phyloP scores from a whole-genome alignment of 2,797 vertebrate species.

The Liasis olivaceus region DNA sequence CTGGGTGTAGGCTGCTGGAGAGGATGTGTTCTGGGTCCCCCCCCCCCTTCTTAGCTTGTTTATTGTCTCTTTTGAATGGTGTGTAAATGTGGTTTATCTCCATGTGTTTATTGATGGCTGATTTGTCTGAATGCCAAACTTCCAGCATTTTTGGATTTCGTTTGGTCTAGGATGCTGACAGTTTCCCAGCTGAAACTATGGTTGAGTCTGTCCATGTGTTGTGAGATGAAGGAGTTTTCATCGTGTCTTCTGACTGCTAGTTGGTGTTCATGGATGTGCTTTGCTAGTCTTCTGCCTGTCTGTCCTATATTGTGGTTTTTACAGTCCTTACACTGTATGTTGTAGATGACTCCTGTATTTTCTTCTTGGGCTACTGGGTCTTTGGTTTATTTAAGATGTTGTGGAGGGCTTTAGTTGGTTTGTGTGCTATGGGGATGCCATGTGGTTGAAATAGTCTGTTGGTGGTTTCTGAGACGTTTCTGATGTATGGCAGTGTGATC shows the following conservation, averaged over 20 bases:
- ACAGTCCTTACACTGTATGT: too few relatives aligned
- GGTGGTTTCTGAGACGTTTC: too few relatives aligned
- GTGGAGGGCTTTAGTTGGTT: too few relatives aligned
- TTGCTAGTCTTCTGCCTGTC: neutral
- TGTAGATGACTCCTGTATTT: too few relatives aligned
- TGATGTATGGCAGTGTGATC: too few relatives aligned
- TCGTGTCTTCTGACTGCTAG: neutral
- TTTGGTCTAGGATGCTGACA: neutral
- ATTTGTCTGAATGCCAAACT: neutral
- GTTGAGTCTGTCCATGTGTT: neutral
- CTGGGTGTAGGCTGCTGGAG: too few relatives aligned
- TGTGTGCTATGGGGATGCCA: too few relatives aligned
- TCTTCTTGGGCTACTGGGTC: too few relatives aligned
- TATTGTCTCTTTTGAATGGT: neutral
- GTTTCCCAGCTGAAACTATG: too few relatives aligned
- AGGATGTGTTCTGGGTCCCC: neutral
- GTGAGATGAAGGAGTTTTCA: neutral
- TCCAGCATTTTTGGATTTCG: neutral
- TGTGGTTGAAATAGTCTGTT: too few relatives aligned
- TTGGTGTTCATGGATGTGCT: neutral
- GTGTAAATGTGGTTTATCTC: neutral
- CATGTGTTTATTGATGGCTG: neutral
- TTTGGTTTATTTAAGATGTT: too few relatives aligned
- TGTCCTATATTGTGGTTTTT: too few relatives aligned
- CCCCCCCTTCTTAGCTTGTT: neutral